Evolutionary conservation across 2,888 invertebrate species (phyloP), one percentile per base, ranked within the genome.

Genomic region (Oithona nana): DNA sequence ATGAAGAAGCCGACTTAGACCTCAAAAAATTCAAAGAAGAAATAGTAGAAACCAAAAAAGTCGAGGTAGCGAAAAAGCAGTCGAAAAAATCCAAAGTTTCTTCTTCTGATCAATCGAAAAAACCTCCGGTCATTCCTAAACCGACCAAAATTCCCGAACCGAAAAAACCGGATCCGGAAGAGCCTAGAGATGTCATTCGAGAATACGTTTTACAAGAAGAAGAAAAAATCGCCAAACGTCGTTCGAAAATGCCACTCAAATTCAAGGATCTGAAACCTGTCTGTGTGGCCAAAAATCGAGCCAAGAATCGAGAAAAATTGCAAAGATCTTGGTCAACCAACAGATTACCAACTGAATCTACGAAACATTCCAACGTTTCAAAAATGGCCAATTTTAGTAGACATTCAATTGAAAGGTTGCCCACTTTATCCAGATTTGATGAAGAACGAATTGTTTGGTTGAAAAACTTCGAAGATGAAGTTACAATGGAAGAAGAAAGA

Each of bases 361-460:
- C 11, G 20, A 52, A n/a, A 20, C n/a, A 6, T 6, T 52, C 52
- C 52, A 52, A 52, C 22, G 52, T 26, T 6, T 26, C 26, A 8
- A 52, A 57, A 13, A 26, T 24, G 39, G 6, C 39, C 39, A 11
- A 11, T 16, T 11, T 39, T 6, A 24, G 8, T 6, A 26, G 20
- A 11, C 49, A 48, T 58, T 57, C 56, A 22, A 31, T 54, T 31
- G 62, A 62, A 20, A 16, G 62, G n/a, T 49, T 62, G 1, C 62
- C 62, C 6, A 62, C 55, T 2, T 49, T 62, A n/a, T 54, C 56
- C 20, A 39, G 56, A 1, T 55, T 54, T 56, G 62, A 62, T n/a
- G 62, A 62, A 48, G 62, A 62, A 28, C 58, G 62, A 3, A 54
- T 62, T 30, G 30, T 62, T 13, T 48, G 62, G 48, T 20, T 62